phyloP scores from a whole-genome alignment of 2,888 invertebrate species.

The Ariolimax columbianus region DNA sequence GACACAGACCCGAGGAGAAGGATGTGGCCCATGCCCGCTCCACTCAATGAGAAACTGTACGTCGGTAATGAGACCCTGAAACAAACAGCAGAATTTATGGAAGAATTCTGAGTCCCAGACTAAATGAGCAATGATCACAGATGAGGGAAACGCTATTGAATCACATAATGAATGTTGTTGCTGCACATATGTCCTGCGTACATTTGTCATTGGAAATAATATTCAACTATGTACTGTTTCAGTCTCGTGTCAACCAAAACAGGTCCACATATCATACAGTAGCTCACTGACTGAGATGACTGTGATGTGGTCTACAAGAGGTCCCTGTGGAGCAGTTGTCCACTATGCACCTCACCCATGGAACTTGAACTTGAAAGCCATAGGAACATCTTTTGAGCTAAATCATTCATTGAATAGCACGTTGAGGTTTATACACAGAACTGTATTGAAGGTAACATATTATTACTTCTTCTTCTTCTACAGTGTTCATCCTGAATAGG shows the following conservation, averaged over 20 bases:
- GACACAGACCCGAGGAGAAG: too few relatives aligned
- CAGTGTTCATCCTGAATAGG: too few relatives aligned
- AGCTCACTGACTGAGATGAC: slow-evolving; percentile 60
- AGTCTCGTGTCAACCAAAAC: slow-evolving; percentile 58
- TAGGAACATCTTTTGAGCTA: slow-evolving; percentile 30
- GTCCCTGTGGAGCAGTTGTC: slow-evolving; percentile 48
- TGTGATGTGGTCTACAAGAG: slow-evolving; percentile 67
- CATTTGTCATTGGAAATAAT: neutral
- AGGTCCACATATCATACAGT: slow-evolving; percentile 67
- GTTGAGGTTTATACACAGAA: slow-evolving; percentile 59
- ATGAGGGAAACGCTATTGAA: too few relatives aligned
- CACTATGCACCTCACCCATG: slow-evolving; percentile 31
- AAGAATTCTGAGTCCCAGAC: too few relatives aligned
- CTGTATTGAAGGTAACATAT: slow-evolving; percentile 56
- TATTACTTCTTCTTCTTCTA: too few relatives aligned
- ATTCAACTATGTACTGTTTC: slow-evolving; percentile 1
- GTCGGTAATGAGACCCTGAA: too few relatives aligned
- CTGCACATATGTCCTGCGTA: too few relatives aligned
- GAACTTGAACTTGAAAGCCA: slow-evolving; percentile 29
- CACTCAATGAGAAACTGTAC: too few relatives aligned
- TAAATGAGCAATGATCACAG: too few relatives aligned
- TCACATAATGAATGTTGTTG: too few relatives aligned
- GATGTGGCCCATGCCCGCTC: too few relatives aligned
- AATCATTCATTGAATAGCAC: slow-evolving; percentile 42
- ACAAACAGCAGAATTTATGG: too few relatives aligned